These are phyloP conservation scores for Euzetes globulus DNA, from an alignment of 2,888 invertebrate species.

Conservation along the genomic window DNA sequence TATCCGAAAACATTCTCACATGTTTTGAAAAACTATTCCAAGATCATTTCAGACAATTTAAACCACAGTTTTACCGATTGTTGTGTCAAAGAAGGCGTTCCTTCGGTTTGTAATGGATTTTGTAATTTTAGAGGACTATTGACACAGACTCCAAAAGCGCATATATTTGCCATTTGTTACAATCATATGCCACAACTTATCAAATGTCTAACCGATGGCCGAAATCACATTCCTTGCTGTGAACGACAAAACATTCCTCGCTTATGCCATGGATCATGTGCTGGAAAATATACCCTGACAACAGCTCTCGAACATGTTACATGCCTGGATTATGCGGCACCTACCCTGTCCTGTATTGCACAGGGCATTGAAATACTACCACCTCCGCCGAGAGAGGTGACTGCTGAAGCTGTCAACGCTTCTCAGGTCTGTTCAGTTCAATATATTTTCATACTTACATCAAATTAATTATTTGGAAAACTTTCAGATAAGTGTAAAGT, in stretches of 20 bases:
- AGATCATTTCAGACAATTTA: neutral
- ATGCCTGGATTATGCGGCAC: conserved; percentile 71
- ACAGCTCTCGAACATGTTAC: conserved; percentile 75
- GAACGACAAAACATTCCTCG: conserved; percentile 71
- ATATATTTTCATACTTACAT: too few species aligned
- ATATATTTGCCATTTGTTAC: conserved; percentile 61
- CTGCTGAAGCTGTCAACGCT: conserved; percentile 64
- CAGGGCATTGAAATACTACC: conserved; percentile 58
- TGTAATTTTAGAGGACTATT: conserved; percentile 64
- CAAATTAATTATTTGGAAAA: neutral
- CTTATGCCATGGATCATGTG: conserved; percentile 74
- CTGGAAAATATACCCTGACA: conserved; percentile 67
- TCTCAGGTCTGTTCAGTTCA: neutral
- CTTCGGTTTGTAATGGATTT: conserved; percentile 66
- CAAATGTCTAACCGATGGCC: conserved; percentile 55
- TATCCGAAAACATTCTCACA: conserved; percentile 17
- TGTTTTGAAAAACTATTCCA: conserved; percentile 5
- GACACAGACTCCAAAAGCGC: conserved; percentile 49
- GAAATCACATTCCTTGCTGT: conserved; percentile 78
- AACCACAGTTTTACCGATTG: conserved; percentile 51
- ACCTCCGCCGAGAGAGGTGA: conserved; percentile 60
- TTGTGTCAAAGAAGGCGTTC: conserved; percentile 63
- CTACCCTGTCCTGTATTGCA: conserved; percentile 61
- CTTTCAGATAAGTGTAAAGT: neutral
- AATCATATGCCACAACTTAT: conserved; percentile 71